A percentile compares a stretch with the other conserved stretches of the same genome.
These are phyloP conservation scores for Hippoglossus hippoglossus DNA, from an alignment of 2,797 vertebrate species.

Conservation along the genomic window DNA sequence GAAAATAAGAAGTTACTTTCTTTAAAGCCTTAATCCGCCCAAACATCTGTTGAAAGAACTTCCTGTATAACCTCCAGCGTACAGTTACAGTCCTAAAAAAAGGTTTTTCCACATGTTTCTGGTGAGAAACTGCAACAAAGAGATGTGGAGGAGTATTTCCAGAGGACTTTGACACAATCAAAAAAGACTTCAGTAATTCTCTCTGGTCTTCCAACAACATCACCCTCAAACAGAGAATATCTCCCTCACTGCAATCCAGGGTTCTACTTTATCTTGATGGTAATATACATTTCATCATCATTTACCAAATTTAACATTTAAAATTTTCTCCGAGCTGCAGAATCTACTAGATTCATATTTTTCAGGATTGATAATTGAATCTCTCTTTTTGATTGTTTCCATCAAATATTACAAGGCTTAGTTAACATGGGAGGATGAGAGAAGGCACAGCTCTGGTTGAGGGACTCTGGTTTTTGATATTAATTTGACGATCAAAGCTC, in stretches of 20 bases:
- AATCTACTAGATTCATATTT: neutral
- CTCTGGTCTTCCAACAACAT: slow-evolving; percentile 17
- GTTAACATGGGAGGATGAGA: slow-evolving; percentile 9
- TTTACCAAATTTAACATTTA: neutral
- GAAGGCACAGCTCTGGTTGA: neutral
- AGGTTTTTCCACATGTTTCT: slow-evolving; percentile 5
- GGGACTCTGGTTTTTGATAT: neutral
- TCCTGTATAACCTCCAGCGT: neutral
- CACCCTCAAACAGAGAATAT: neutral
- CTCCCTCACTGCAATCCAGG: neutral
- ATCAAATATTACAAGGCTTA: slow-evolving; percentile 10
- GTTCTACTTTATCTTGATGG: neutral
- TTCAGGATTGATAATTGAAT: slow-evolving; percentile 2
- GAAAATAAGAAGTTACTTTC: neutral
- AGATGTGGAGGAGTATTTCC: slow-evolving; percentile 34
- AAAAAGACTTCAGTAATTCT: slow-evolving; percentile 39
- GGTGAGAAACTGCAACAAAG: slow-evolving; percentile 21
- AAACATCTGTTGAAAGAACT: neutral
- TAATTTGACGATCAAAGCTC: neutral
- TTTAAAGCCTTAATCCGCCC: slow-evolving; percentile 5
- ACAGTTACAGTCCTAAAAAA: neutral
- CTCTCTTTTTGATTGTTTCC: slow-evolving; percentile 13
- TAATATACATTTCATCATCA: neutral
- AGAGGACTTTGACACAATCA: slow-evolving; percentile 31
- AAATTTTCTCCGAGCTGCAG: slow-evolving; percentile 3